Conservation (phyloP, 2,888 invertebrate genomes). For the Drosophila pseudotakahashii region DNA sequence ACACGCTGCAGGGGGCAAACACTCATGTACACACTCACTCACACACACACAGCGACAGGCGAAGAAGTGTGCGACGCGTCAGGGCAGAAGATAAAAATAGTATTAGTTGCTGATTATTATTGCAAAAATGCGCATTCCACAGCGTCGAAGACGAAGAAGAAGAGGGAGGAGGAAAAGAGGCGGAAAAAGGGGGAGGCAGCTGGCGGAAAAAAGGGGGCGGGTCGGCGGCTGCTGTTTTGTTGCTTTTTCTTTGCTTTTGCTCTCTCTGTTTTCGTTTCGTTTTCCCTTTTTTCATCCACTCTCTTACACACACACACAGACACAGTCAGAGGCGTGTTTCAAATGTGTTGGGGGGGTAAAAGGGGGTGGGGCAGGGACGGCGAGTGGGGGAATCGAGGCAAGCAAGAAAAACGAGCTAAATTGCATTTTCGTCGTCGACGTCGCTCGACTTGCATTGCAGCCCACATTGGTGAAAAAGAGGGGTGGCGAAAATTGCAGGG, state of each 20-base stretch:
- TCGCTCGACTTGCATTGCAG: conserved; percentile 51
- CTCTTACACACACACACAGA: conserved; percentile 32
- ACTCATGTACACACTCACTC: conserved; percentile 32
- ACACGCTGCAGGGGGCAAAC: conserved; percentile 51
- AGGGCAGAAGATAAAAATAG: conserved; percentile 80
- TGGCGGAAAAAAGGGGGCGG: conserved; percentile 25
- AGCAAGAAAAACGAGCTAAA: conserved; percentile 80
- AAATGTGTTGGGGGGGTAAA: conserved; percentile 31
- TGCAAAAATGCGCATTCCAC: conserved; percentile 81
- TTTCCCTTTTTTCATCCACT: conserved; percentile 75
- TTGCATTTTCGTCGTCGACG: conserved; percentile 73
- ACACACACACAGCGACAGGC: conserved; percentile 7
- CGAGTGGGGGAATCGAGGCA: conserved; percentile 62
- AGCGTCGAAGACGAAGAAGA: conserved; percentile 39
- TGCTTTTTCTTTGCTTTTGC: conserved; percentile 46
- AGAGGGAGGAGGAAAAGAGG: neutral
- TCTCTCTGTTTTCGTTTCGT: conserved; percentile 73
- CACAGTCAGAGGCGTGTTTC: conserved; percentile 25
- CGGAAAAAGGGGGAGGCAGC: conserved; percentile 32
- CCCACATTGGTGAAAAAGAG: conserved; percentile 59
- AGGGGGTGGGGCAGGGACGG: conserved; percentile 47
- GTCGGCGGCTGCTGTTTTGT: conserved; percentile 47
- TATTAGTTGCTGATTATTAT: conserved; percentile 82
- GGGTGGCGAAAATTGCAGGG: conserved; percentile 5
- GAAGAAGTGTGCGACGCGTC: conserved; percentile 48